phyloP scores from a whole-genome alignment of 2,113 vertebrate genomes.

The Antechinus stuartii region DNA sequence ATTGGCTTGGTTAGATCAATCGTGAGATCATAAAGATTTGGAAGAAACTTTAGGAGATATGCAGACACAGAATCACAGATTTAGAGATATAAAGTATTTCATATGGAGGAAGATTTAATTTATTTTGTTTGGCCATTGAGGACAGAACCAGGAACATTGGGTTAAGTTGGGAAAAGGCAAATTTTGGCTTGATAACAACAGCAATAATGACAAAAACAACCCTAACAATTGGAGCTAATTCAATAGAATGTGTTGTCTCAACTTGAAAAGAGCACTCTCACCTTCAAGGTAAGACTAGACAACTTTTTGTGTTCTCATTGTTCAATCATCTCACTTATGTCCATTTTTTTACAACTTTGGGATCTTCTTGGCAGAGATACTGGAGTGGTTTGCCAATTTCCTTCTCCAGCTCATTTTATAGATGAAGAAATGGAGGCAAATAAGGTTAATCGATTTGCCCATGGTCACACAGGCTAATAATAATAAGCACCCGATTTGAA shows the following conservation, averaged over 20 bases:
- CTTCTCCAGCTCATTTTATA: neutral
- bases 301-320: neutral
- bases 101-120: neutral
- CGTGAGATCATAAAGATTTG: neutral
- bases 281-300: neutral
- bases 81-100: neutral
- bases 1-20: neutral
- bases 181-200: neutral
- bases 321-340: neutral
- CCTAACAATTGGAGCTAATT: neutral
- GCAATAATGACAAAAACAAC: too few species aligned
- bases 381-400: neutral
- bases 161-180: neutral
- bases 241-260: neutral
- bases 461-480: neutral
- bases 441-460: neutral
- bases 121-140: neutral
- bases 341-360: neutral
- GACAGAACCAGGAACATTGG: neutral
- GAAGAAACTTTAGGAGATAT: neutral
- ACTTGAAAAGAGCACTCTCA: neutral
- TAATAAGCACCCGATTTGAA: neutral
- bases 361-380: neutral
- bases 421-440: neutral
- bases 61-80: neutral